Conservation (phyloP, 2,888 invertebrate species). For the Taenaris catops region DNA sequence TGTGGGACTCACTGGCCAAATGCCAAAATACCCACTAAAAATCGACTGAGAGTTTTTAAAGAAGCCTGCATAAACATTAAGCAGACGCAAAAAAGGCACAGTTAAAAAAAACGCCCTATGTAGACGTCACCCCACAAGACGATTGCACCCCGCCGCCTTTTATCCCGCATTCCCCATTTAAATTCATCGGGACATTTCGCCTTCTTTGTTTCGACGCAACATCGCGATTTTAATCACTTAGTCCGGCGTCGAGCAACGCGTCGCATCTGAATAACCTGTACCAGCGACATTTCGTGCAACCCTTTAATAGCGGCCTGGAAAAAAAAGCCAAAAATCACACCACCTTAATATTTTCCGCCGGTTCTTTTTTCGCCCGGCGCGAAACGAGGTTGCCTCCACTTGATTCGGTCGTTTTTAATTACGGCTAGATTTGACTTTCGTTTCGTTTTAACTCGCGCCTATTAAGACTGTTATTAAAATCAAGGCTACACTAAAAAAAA, state of each 20-base stretch:
- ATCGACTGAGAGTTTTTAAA: no score
- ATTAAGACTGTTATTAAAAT: no score
- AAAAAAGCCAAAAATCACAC: constrained; percentile 8
- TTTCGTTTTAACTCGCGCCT: constrained; percentile 1
- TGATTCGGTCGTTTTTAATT: constrained; percentile 22
- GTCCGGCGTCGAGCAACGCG: constrained; percentile 38
- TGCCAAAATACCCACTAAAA: no score
- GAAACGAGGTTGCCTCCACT: constrained; percentile 12
- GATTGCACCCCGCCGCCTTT: constrained; percentile 42
- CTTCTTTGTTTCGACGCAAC: constrained; percentile 54
- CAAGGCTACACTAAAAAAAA: no score
- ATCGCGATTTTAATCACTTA: constrained; percentile 71
- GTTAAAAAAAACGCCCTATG: neutral
- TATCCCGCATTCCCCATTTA: constrained; percentile 47
- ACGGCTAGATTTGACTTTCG: constrained; percentile 15
- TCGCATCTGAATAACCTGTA: constrained; percentile 19
- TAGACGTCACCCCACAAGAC: constrained; percentile 13
- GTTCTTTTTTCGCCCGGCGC: constrained; percentile 12
- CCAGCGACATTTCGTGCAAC: constrained; percentile 7
- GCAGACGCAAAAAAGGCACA: no score
- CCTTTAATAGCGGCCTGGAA: constrained; percentile 7
- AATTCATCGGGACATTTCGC: constrained; percentile 64
- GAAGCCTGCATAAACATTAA: no score
- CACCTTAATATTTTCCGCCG: constrained; percentile 29
- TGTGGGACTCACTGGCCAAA: no score